These are phyloP conservation scores for Hylaeus volcanicus DNA, from an alignment of 1,140 invertebrate species.

Conservation along the genomic window DNA sequence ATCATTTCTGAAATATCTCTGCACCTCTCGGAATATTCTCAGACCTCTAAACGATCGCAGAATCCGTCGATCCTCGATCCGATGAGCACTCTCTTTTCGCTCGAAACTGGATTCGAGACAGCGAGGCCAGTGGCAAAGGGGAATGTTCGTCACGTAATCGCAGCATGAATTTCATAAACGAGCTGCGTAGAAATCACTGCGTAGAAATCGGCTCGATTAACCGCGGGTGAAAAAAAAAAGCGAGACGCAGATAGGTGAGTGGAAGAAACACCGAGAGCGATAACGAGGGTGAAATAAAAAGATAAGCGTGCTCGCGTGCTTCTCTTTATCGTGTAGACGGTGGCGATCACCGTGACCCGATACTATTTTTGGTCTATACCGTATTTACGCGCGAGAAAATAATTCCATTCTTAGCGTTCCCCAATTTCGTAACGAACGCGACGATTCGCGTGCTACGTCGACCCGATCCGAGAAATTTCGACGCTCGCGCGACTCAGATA, in stretches of 20 bases:
- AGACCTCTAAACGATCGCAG: too few relatives aligned
- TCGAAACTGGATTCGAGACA: too few relatives aligned
- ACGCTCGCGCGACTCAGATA: slow-evolving; percentile 17
- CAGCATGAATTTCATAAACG: slow-evolving; percentile 54
- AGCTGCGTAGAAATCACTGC: slow-evolving; percentile 38
- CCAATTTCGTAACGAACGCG: too few relatives aligned
- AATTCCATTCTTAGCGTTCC: slow-evolving; percentile 9
- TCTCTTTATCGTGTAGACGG: slow-evolving; percentile 42
- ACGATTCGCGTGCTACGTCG: neutral
- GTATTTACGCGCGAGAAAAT: slow-evolving; percentile 10
- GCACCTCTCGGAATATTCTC: too few relatives aligned
- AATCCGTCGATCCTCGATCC: too few relatives aligned
- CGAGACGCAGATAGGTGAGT: slow-evolving; percentile 50
- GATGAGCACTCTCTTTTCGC: too few relatives aligned
- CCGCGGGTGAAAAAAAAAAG: slow-evolving; percentile 5
- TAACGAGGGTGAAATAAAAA: slow-evolving; percentile 46
- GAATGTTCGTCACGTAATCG: slow-evolving; percentile 43
- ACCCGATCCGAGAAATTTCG: slow-evolving; percentile 3
- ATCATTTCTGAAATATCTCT: too few relatives aligned
- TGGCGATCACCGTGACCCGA: slow-evolving; percentile 18
- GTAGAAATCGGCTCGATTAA: slow-evolving; percentile 34
- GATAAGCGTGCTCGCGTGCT: slow-evolving; percentile 54
- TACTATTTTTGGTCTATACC: slow-evolving; percentile 21
- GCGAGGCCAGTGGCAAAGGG: neutral
- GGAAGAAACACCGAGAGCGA: slow-evolving; percentile 51